These are phyloP conservation scores for Numenius phaeopus DNA, from an alignment of 2,797 vertebrate species.

Conservation along the genomic window DNA sequence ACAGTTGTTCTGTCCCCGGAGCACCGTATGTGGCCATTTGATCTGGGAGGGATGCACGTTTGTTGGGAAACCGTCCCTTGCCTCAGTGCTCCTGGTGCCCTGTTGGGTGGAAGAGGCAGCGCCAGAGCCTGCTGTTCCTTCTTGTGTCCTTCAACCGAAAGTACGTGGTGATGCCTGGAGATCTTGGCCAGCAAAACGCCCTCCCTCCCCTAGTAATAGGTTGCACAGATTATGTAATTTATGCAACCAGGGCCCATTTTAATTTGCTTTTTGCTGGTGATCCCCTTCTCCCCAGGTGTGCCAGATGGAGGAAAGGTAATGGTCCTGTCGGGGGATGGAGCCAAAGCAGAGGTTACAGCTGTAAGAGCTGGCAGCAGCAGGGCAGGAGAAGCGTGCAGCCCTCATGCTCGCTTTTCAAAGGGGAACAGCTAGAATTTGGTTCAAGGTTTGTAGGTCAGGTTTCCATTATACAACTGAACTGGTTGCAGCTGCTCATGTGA, in stretches of 20 bases:
- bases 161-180: background rate
- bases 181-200: background rate
- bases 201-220: fast-evolving
- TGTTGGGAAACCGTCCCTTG: background rate
- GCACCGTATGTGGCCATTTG: background rate
- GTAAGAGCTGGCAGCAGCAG: background rate
- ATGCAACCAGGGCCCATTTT: background rate
- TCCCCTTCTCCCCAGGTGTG: background rate
- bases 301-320: background rate
- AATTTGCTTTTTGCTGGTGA: background rate
- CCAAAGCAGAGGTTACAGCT: background rate
- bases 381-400: background rate
- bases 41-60: fast-evolving
- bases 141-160: background rate
- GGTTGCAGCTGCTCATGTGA: background rate
- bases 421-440: background rate
- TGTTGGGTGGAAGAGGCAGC: background rate
- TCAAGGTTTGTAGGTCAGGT: slow-evolving; percentile 49
- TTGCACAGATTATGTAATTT: background rate
- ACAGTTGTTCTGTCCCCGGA: background rate
- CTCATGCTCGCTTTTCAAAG: background rate
- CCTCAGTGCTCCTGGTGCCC: background rate
- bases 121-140: background rate
- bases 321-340: background rate
- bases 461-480: slow-evolving; percentile 16